These are phyloP conservation scores for Musca domestica DNA, from an alignment of 1,140 invertebrate species.

Conservation along the genomic window DNA sequence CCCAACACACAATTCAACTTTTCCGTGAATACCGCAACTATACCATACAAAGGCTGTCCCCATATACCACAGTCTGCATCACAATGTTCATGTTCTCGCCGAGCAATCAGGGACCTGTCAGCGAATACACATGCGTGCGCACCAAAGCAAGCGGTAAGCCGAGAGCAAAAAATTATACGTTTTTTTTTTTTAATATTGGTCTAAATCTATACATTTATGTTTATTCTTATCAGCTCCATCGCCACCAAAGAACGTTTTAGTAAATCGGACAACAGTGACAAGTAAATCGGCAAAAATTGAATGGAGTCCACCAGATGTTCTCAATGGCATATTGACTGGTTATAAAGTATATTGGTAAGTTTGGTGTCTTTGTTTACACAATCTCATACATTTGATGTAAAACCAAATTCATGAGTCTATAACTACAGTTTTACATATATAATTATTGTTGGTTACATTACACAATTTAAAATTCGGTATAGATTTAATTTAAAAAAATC, in stretches of 20 bases:
- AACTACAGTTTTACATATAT: too few species aligned
- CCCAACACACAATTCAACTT: not conserved
- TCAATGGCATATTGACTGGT: slow-evolving; percentile 11
- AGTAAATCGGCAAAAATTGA: slow-evolving; percentile 22
- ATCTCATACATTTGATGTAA: too few species aligned
- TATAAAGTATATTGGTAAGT: slow-evolving; percentile 20
- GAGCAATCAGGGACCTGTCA: not conserved
- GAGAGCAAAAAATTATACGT: too few species aligned
- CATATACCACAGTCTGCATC: slow-evolving; percentile 7
- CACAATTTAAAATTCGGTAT: too few species aligned
- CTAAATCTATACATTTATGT: too few species aligned
- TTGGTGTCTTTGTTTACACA: too few species aligned
- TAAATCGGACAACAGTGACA: slow-evolving; percentile 2
- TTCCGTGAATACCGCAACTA: not conserved
- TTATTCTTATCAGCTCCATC: slow-evolving; percentile 15
- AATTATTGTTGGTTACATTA: too few species aligned
- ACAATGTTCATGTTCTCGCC: slow-evolving; percentile 11
- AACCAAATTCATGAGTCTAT: too few species aligned
- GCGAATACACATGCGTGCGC: not conserved
- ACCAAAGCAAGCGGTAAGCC: slow-evolving; percentile 19
- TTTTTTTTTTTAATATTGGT: too few species aligned
- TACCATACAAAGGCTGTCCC: slow-evolving; percentile 1
- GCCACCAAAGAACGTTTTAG: slow-evolving; percentile 10
- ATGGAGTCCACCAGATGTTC: slow-evolving; percentile 16
- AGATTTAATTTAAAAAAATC: too few species aligned